Base-by-base conservation (phyloP, 2,797 vertebrate genomes). In the Agapornis canus region DNA sequence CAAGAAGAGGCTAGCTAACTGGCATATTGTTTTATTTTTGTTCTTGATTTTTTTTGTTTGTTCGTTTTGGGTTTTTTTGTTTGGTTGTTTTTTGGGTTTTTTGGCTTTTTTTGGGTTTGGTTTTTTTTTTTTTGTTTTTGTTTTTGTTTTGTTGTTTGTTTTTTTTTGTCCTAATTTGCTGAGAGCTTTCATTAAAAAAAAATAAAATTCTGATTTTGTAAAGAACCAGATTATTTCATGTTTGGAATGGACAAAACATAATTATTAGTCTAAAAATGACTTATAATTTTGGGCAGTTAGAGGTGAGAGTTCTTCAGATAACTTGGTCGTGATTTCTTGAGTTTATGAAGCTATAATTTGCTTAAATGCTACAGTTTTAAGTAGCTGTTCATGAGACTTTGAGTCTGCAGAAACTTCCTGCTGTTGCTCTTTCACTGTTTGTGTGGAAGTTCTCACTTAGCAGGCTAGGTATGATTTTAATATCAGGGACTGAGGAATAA, bases 71-170 rank as follows among this genome's bases (percentile, higher is more conserved):
- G 43, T 22, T 45, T 21, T 13, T 47, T 35, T 35, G 35, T 15
- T 40, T 15, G 42, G 40, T 17, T 42, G 35, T 35, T 42, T 42
- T 39, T 16, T 42, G 42, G 17, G 7, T 18, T 42, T 42, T 49
- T 16, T 27, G 35, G n/a, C n/a, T 49, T 35, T 42, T 42, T 39
- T 16, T 42, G 42, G 17, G 7, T 18, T 42, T 42, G 42, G 7
- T 49, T 16, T 27, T 21, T 42, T 42, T 10, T 52, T 54, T 5
- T 31, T 51, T 17, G 10, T 29, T 32, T 22, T 20, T 9, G 13
- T 21, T 1, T 13, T 51, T 27, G 2, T 32, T 22, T 20, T 9
- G 13, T 21, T 1, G 7, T 51, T 2, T 45, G 18, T 42, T 42
- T 10, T 52, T 54, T 5, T 31, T 51, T 17, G 10, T 29, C 16